These are phyloP conservation scores for Zaprionus gabonicus DNA, from an alignment of 1,140 invertebrate genomes.

Conservation along the genomic window DNA sequence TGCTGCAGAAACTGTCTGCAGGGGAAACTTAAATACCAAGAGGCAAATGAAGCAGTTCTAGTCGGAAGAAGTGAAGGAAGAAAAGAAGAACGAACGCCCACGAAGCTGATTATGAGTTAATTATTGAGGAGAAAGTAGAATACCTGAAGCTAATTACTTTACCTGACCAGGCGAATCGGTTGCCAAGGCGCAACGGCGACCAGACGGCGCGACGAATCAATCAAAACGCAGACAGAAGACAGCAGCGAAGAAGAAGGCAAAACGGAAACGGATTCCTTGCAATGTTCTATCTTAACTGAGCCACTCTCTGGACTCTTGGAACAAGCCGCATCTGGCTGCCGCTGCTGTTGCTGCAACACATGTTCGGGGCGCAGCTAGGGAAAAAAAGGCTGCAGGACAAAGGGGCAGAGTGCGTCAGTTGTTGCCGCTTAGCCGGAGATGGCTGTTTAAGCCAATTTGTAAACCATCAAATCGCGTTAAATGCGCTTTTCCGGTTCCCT, in stretches of 20 bases:
- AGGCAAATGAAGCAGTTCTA: neutral
- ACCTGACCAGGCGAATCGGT: neutral
- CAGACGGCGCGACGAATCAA: slow-evolving; percentile 11
- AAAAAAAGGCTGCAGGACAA: slow-evolving; percentile 52
- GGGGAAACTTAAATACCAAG: neutral
- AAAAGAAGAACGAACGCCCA: neutral
- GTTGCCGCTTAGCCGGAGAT: slow-evolving; percentile 56
- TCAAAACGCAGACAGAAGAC: neutral
- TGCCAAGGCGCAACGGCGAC: slow-evolving; percentile 2
- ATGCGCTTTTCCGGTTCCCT: slow-evolving; percentile 77
- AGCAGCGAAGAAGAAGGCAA: neutral
- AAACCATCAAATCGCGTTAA: slow-evolving; percentile 83
- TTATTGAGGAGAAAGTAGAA: neutral
- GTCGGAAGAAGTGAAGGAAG: neutral
- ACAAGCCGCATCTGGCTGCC: slow-evolving; percentile 61
- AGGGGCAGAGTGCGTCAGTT: slow-evolving; percentile 57
- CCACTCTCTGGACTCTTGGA: slow-evolving; percentile 33
- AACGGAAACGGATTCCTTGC: slow-evolving; percentile 4
- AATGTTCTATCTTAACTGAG: slow-evolving; percentile 13
- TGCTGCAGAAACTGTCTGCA: neutral
- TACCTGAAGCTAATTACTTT: neutral
- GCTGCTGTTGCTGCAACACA: slow-evolving; percentile 38
- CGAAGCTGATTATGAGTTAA: slow-evolving; percentile 1
- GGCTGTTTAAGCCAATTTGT: slow-evolving; percentile 79
- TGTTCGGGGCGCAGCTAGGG: slow-evolving; percentile 10